Percentiles rank a stretch among this genome's conserved stretches.
These are phyloP conservation scores for Anastrepha obliqua DNA, from an alignment of 1,140 invertebrate species.

Conservation along the genomic window DNA sequence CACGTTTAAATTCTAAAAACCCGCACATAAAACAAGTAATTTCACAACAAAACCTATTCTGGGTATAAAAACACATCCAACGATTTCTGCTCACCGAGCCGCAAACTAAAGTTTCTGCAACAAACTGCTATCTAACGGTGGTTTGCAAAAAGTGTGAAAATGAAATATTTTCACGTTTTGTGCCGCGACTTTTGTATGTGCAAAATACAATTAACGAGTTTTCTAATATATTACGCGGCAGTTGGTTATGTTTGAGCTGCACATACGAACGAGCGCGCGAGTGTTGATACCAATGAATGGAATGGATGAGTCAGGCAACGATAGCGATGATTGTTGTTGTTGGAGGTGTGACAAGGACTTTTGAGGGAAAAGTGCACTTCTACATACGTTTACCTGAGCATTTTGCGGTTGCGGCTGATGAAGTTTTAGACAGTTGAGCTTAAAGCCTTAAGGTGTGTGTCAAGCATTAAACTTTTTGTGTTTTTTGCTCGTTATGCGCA, in stretches of 20 bases:
- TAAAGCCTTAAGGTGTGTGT: slow-evolving; percentile 28
- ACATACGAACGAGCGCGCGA: background rate
- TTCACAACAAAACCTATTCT: background rate
- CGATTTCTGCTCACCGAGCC: background rate
- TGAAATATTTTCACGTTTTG: slow-evolving; percentile 55
- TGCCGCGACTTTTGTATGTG: slow-evolving; percentile 53
- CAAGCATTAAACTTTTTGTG: background rate
- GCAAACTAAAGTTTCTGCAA: slow-evolving; percentile 19
- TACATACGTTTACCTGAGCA: slow-evolving; percentile 32
- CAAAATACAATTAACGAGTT: slow-evolving; percentile 53
- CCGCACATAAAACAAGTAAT: too few relatives aligned
- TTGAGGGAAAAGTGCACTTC: slow-evolving; percentile 46
- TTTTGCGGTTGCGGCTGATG: slow-evolving; percentile 15
- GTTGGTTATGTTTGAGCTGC: background rate
- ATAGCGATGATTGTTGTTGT: background rate
- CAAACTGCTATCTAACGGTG: slow-evolving; percentile 25
- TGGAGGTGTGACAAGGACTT: slow-evolving; percentile 42
- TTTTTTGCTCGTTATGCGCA: background rate
- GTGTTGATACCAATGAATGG: background rate
- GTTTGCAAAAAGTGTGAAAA: background rate
- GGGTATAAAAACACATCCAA: background rate
- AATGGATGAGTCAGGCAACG: slow-evolving; percentile 19
- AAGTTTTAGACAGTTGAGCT: slow-evolving; percentile 37
- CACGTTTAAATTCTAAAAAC: too few relatives aligned
- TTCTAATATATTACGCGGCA: slow-evolving; percentile 19